phyloP scores from a whole-genome alignment of 1,140 invertebrate genomes.

The Rhopalosiphum padi region DNA sequence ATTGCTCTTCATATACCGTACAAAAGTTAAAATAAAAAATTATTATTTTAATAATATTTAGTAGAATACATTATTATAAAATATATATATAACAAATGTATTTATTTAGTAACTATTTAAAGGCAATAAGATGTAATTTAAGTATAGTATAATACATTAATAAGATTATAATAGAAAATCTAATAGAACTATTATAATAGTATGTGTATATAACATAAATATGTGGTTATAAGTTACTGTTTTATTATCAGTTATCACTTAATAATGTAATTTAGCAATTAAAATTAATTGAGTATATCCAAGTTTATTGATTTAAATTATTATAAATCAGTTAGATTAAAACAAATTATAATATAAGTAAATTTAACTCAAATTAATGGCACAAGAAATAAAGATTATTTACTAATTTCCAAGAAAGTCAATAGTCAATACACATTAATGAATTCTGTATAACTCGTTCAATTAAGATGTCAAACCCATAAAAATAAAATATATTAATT shows the following conservation, averaged over 20 bases:
- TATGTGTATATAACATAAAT: no score
- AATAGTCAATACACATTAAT: not conserved
- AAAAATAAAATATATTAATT: not conserved
- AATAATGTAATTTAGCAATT: conserved; percentile 13
- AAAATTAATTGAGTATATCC: not conserved
- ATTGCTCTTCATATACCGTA: not conserved
- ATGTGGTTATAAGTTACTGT: not conserved
- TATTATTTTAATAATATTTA: no score
- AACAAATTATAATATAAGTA: not conserved
- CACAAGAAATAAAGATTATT: not conserved
- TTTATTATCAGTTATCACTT: not conserved
- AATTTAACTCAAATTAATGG: not conserved
- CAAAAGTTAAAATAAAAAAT: no score
- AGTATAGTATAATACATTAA: not conserved
- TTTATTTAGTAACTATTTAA: not conserved
- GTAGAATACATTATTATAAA: no score
- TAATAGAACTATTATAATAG: not conserved
- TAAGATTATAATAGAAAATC: not conserved
- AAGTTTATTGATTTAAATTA: not conserved
- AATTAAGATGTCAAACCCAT: not conserved
- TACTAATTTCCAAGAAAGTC: not conserved
- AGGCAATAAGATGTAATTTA: not conserved
- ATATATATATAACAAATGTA: not conserved
- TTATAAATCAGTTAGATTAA: not conserved
- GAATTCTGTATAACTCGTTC: not conserved